A percentile compares a stretch with the other conserved stretches of the same genome.
Conservation (phyloP, 2,113 vertebrate species). For the Gobiocypris rarus region DNA sequence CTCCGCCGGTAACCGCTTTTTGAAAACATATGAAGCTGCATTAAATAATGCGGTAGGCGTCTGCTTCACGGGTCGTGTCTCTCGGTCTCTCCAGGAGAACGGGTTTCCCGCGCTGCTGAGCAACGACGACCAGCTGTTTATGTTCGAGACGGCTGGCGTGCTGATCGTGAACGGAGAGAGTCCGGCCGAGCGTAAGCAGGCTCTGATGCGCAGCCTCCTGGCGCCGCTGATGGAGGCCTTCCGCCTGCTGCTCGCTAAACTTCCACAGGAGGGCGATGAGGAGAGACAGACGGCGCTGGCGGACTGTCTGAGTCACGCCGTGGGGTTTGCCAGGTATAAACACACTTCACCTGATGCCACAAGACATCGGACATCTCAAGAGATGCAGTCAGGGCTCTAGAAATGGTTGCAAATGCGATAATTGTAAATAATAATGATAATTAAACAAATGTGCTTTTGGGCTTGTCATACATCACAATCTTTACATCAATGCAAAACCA, state of each 20-base stretch:
- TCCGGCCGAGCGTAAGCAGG: conserved; percentile 89
- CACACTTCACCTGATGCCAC: neutral
- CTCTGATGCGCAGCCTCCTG: conserved; percentile 92
- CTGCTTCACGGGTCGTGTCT: neutral
- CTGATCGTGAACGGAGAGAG: conserved; percentile 93
- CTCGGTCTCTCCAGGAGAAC: conserved; percentile 84
- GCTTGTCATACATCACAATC: too few species aligned
- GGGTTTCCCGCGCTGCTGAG: conserved; percentile 88
- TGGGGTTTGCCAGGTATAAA: conserved; percentile 93
- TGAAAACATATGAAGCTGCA: neutral
- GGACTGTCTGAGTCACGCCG: conserved; percentile 94
- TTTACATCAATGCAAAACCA: too few species aligned
- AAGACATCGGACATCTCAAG: neutral
- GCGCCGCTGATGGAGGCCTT: conserved; percentile 92
- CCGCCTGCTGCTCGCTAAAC: conserved; percentile 87
- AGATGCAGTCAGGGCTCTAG: too few species aligned
- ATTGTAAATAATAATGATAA: too few species aligned
- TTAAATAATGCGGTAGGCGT: neutral
- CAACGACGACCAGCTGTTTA: conserved; percentile 97
- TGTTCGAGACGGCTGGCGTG: conserved; percentile 94
- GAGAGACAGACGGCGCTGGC: conserved; percentile 86
- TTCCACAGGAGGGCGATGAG: conserved; percentile 86
- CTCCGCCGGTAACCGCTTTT: conserved; percentile 82
- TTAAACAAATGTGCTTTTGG: too few species aligned
- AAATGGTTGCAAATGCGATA: too few species aligned